These are phyloP conservation scores for Eristalis tenax DNA, from an alignment of 2,888 invertebrate species.

Conservation along the genomic window DNA sequence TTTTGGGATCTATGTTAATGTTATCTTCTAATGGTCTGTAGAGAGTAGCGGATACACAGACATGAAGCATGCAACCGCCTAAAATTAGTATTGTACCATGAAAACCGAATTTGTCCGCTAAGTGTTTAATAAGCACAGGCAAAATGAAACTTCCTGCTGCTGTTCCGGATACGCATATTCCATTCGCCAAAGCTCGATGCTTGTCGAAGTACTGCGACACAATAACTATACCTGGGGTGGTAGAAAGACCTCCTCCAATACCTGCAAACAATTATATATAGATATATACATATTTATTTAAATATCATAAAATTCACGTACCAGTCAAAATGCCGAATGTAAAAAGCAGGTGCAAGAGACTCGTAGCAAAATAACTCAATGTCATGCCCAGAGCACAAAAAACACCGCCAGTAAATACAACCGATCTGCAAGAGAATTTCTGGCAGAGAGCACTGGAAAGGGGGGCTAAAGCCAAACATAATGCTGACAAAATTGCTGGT, in stretches of 20 bases:
- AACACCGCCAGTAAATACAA: constrained; percentile 88
- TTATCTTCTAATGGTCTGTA: constrained; percentile 83
- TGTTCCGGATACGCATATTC: constrained; percentile 90
- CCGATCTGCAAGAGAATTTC: constrained; percentile 86
- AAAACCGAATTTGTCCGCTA: constrained; percentile 87
- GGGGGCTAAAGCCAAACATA: constrained; percentile 89
- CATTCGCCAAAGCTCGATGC: constrained; percentile 89
- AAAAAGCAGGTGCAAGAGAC: constrained; percentile 86
- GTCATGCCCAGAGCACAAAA: constrained; percentile 88
- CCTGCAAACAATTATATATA: constrained; percentile 80
- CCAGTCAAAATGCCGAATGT: constrained; percentile 89
- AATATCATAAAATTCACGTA: constrained; percentile 76
- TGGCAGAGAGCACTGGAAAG: constrained; percentile 88
- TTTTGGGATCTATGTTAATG: constrained; percentile 71
- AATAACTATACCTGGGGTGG: constrained; percentile 90
- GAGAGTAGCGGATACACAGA: constrained; percentile 87
- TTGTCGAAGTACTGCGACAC: constrained; percentile 91
- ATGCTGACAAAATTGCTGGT: constrained; percentile 88
- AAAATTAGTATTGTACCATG: constrained; percentile 87
- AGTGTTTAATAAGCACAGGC: constrained; percentile 87
- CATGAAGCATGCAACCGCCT: constrained; percentile 89
- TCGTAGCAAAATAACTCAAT: constrained; percentile 87
- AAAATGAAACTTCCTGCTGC: constrained; percentile 90
- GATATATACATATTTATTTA: not conserved
- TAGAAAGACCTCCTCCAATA: constrained; percentile 89